These are phyloP conservation scores for Bombus huntii DNA, from an alignment of 1,140 invertebrate genomes.

Conservation along the genomic window DNA sequence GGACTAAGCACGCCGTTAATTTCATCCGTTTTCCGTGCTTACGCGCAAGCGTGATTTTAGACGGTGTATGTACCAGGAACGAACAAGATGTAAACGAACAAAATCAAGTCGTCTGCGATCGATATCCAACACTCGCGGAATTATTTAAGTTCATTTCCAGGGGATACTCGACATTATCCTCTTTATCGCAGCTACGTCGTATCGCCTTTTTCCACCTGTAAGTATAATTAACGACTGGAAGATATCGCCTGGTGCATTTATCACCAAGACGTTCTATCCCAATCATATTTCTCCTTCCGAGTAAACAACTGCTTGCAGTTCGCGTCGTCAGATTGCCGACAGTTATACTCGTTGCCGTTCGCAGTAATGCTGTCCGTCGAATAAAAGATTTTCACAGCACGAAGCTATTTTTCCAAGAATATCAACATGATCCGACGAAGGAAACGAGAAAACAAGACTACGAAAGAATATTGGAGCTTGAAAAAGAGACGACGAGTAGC, in stretches of 20 bases:
- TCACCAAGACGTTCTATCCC: background rate
- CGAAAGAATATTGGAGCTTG: background rate
- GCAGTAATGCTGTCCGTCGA: background rate
- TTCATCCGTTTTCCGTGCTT: background rate
- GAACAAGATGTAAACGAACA: background rate
- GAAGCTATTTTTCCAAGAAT: slow-evolving; percentile 35
- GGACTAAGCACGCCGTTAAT: slow-evolving; percentile 17
- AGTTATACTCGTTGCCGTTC: background rate
- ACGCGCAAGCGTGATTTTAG: background rate
- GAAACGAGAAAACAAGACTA: background rate
- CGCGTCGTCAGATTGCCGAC: slow-evolving; percentile 27
- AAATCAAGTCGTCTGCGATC: background rate
- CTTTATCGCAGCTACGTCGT: background rate
- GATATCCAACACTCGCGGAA: background rate
- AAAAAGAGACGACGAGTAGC: slow-evolving; percentile 3
- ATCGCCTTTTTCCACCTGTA: background rate
- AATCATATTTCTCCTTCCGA: slow-evolving; percentile 1
- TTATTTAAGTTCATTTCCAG: background rate
- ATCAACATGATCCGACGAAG: background rate
- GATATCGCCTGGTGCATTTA: background rate
- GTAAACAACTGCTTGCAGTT: slow-evolving; percentile 25
- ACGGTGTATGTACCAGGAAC: background rate
- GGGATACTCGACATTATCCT: no score
- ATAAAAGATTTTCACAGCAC: slow-evolving; percentile 42
- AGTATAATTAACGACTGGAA: slow-evolving; percentile 5